Evolutionary conservation across 2,888 invertebrate species (phyloP), one percentile per base, ranked within the genome.

Genomic region (Drosophila longiperda): DNA sequence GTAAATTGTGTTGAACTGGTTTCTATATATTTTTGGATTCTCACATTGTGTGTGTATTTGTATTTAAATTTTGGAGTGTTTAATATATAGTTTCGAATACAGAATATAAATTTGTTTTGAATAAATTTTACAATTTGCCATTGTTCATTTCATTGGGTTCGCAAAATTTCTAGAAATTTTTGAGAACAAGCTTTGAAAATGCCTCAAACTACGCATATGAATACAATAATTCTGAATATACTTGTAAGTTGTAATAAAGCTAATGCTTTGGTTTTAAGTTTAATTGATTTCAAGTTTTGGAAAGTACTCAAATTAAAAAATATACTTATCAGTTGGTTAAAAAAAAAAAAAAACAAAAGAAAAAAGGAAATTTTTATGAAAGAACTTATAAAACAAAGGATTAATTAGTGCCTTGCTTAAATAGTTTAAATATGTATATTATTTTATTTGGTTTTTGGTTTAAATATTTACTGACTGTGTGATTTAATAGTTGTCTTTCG

Each of bases 131-230:
- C 80, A 78, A 82, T 69, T 72, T 68, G 64, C 75, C 55, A 82
- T 73, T 78, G 60, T 75, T 54, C 68, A 61, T 78, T 78, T 75
- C 72, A 78, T 64, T 76, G 80, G 80, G 80, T 86, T 88, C 85
- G 83, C 80, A 89, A 91, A 91, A 87, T 90, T 84, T 91, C 90
- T 87, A 90, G 90, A 91, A 80, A 72, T 76, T 75, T 90, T 83
- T 83, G 80, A 79, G 90, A 91, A 87, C 90, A 91, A 91, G 91
- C 91, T 89, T 91, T 89, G 86, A 91, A 91, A 91, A 91, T 89
- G 90, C 90, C 85, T 90, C 75, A 90, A 90, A 90, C 91, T 91
- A 90, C 87, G 83, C 73, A 82, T 82, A 85, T 66, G 80, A 87
- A 89, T 89, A 87, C 79, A 88, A 78, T 82, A 83, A 85, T 71